Evolutionary conservation across 2,797 vertebrate genomes (phyloP).

Genomic region (Sebastes diploproa): DNA sequence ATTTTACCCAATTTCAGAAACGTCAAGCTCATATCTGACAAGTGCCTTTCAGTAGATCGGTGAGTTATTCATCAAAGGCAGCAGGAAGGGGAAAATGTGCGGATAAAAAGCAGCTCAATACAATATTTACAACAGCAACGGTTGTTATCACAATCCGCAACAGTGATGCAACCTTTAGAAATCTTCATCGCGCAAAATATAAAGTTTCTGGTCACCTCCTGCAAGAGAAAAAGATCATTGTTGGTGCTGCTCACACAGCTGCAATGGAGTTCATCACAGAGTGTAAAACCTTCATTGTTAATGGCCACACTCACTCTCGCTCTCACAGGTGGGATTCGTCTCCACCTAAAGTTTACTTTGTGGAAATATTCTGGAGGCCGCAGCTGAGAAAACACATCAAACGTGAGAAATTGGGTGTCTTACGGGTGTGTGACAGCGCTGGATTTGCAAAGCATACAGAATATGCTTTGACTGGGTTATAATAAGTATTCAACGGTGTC

Average conservation of each 20-base stretch:
- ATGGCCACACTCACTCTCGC: conserved; percentile 17
- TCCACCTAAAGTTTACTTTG: conserved; percentile 64
- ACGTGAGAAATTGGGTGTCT: conserved; percentile 64
- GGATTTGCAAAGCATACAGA: conserved; percentile 65
- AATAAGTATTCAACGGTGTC: neutral
- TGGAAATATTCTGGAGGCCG: conserved; percentile 55
- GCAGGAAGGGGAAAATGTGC: neutral
- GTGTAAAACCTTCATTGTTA: conserved; percentile 24
- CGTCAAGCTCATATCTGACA: neutral
- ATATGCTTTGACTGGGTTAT: conserved; percentile 43
- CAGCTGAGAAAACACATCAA: conserved; percentile 79
- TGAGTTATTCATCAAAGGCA: conserved; percentile 23
- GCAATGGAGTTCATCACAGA: conserved; percentile 1
- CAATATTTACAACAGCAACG: conserved; percentile 7
- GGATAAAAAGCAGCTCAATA: conserved; percentile 18
- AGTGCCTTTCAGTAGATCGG: neutral
- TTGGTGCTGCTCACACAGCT: conserved; percentile 29
- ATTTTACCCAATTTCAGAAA: neutral
- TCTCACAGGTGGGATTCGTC: conserved; percentile 76
- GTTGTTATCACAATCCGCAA: conserved; percentile 2
- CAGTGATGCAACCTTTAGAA: conserved; percentile 42
- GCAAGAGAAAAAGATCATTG: neutral
- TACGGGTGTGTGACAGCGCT: conserved; percentile 47
- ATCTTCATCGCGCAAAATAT: neutral
- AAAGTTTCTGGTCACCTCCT: neutral